A percentile compares a stretch with the other conserved stretches of the same genome.
Conservation (phyloP, 2,888 invertebrate genomes). For the Exocentrus adspersus region DNA sequence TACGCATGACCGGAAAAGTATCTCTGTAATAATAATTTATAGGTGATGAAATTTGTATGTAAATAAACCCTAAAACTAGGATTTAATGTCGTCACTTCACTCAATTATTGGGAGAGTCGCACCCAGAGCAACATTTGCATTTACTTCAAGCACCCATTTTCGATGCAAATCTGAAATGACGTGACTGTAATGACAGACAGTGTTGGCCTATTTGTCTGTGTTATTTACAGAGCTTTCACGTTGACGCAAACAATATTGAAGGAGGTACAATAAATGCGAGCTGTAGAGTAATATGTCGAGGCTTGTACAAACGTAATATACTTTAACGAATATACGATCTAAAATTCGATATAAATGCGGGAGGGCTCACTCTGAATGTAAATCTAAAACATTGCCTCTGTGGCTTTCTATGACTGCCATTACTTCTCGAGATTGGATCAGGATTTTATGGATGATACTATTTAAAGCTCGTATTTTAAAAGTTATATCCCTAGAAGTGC, state of each 20-base stretch:
- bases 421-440: slow-evolving; percentile 9
- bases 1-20: no score
- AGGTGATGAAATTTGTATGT: no score
- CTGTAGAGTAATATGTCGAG: slow-evolving; percentile 6
- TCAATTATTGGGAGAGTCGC: no score
- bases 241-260: not conserved
- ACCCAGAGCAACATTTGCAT: no score
- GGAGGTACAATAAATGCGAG: slow-evolving; percentile 2
- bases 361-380: slow-evolving; percentile 7
- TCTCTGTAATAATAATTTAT: no score
- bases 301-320: slow-evolving; percentile 8
- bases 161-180: not conserved
- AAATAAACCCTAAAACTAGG: no score
- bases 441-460: slow-evolving; percentile 2
- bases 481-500: not conserved
- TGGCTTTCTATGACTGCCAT: slow-evolving; percentile 2
- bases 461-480: slow-evolving; percentile 8
- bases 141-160: not conserved
- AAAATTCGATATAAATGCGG: slow-evolving; percentile 18
- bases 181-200: not conserved
- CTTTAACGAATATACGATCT: slow-evolving; percentile 11
- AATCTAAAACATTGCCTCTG: slow-evolving; percentile 6
- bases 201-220: not conserved
- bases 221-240: not conserved
- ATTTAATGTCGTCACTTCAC: no score